These are phyloP conservation scores for Spheniscus humboldti DNA, from an alignment of 2,797 vertebrate species.

Conservation along the genomic window DNA sequence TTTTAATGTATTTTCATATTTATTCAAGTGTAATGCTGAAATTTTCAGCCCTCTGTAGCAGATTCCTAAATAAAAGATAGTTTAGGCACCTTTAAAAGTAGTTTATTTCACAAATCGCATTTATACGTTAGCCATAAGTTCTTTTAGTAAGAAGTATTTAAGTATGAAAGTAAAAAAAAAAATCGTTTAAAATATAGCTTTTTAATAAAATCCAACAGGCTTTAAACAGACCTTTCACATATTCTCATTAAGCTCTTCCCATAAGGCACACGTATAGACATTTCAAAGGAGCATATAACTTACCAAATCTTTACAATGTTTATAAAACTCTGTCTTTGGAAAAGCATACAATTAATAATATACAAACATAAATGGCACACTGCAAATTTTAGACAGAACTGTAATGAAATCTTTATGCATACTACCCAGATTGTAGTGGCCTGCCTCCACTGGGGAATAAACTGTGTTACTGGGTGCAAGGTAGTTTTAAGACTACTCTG, in stretches of 20 bases:
- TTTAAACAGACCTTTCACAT: not conserved
- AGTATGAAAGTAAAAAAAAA: constrained; percentile 46
- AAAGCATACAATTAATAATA: not conserved
- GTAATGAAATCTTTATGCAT: not conserved
- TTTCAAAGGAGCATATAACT: constrained; percentile 27
- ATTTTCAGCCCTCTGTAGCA: not conserved
- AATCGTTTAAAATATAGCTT: constrained; percentile 9
- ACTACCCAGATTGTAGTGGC: not conserved
- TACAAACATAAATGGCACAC: not conserved
- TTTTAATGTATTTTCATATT: not conserved
- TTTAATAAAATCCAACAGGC: constrained; percentile 20
- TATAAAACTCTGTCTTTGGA: constrained; percentile 59
- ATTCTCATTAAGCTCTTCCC: not conserved
- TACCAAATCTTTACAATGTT: constrained; percentile 42
- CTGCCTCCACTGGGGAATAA: not conserved
- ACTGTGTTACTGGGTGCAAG: not conserved
- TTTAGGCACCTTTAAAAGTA: constrained; percentile 3
- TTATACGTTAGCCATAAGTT: constrained; percentile 60
- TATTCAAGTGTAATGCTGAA: not conserved
- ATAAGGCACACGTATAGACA: constrained; percentile 7
- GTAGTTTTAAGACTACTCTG: not conserved
- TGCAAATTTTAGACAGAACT: not conserved
- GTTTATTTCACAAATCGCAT: constrained; percentile 64
- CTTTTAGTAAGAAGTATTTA: constrained; percentile 53
- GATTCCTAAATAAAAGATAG: not conserved